Evolutionary conservation across 2,888 invertebrate genomes (phyloP).

Genomic region (Ichneumoninae sp.): DNA sequence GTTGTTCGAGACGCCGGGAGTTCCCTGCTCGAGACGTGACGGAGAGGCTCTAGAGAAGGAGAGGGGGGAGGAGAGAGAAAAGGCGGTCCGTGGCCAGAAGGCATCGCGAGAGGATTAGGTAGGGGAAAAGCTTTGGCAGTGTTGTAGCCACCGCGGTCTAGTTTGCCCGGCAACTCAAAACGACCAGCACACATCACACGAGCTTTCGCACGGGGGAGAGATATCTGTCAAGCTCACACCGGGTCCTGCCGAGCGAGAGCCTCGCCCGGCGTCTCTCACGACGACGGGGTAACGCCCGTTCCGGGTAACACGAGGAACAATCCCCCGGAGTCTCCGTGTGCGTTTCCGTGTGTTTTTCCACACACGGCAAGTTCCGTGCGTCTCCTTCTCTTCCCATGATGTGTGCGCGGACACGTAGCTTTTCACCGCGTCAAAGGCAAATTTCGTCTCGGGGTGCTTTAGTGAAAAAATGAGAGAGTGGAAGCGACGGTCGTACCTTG

Average conservation of each 20-base stretch:
- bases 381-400: neutral
- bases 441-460: conserved; percentile 18
- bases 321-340: conserved; percentile 2
- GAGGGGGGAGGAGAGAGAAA: conserved; percentile 18
- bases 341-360: neutral
- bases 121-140: conserved; percentile 73
- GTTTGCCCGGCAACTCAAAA: conserved; percentile 76
- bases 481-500: neutral
- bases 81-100: conserved; percentile 33
- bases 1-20: conserved; percentile 69
- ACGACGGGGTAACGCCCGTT: conserved; percentile 40
- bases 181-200: conserved; percentile 69
- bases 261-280: conserved; percentile 55
- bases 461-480: conserved; percentile 33
- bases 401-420: neutral
- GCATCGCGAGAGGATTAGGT: conserved; percentile 61
- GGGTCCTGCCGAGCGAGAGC: conserved; percentile 51
- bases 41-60: conserved; percentile 26
- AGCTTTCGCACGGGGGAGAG: conserved; percentile 55
- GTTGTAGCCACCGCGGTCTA: conserved; percentile 71
- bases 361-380: neutral
- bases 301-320: conserved; percentile 20
- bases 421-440: conserved; percentile 38
- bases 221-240: conserved; percentile 63
- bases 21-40: conserved; percentile 62